Evolutionary conservation across 2,113 vertebrate genomes (phyloP).

Genomic region (Falcunculus frontatus): DNA sequence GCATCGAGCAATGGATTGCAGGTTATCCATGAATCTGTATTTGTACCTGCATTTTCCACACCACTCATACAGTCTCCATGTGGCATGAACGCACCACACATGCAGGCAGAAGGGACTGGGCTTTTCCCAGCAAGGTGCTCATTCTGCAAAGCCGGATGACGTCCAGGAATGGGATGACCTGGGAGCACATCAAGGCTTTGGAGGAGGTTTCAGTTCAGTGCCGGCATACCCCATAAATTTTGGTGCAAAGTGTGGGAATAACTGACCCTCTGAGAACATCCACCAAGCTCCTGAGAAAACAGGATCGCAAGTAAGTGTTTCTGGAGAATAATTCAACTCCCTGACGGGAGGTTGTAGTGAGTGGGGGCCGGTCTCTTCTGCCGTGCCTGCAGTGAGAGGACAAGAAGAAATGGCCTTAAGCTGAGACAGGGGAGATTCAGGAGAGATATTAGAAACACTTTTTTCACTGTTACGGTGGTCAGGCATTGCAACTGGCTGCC

Average conservation of each 20-base stretch:
- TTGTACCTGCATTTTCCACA: not conserved
- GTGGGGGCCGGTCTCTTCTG: not conserved
- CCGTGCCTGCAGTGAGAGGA: no score
- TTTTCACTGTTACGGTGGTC: not conserved
- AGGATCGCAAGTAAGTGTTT: fast-evolving
- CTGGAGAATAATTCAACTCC: not conserved
- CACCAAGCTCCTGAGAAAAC: fast-evolving
- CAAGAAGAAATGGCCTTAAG: not conserved
- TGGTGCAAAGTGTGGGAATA: fast-evolving
- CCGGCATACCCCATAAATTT: fast-evolving
- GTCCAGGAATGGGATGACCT: fast-evolving
- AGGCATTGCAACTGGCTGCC: not conserved
- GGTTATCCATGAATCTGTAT: not conserved
- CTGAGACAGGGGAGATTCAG: not conserved
- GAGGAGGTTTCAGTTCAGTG: not conserved
- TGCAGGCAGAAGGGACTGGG: fast-evolving
- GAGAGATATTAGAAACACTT: not conserved
- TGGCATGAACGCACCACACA: fast-evolving
- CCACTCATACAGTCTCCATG: not conserved
- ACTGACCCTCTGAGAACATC: not conserved
- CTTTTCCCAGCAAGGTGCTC: not conserved
- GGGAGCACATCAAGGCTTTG: not conserved
- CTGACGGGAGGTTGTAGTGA: fast-evolving
- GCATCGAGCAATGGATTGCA: fast-evolving
- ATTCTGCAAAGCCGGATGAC: not conserved